Conservation (phyloP, 2,888 invertebrate genomes). For the Incurvaria masculella region DNA sequence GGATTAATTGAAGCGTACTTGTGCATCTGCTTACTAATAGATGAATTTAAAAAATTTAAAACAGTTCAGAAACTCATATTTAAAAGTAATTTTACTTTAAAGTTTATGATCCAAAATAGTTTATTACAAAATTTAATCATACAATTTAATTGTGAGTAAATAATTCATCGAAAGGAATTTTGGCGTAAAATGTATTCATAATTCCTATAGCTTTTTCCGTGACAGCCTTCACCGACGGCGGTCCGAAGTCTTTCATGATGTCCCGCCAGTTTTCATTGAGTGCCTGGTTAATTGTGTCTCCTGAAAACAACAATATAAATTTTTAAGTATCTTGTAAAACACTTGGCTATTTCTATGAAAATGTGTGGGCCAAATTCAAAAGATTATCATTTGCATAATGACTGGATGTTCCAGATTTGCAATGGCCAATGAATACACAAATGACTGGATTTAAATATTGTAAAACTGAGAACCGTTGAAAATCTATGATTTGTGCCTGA, state of each 20-base stretch:
- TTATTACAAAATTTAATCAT: constrained; percentile 6
- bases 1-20: no score
- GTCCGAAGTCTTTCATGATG: constrained; percentile 47
- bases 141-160: constrained; percentile 31
- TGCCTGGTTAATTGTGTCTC: constrained; percentile 44
- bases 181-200: constrained; percentile 43
- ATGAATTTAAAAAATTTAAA: no score
- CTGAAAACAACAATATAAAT: constrained; percentile 24
- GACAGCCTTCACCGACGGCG: constrained; percentile 47
- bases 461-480: constrained; percentile 7
- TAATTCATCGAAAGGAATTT: constrained; percentile 45
- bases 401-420: constrained; percentile 7
- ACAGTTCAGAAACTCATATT: not conserved
- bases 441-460: constrained; percentile 4
- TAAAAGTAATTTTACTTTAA: not conserved
- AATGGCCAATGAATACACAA: constrained; percentile 9
- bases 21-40: no score
- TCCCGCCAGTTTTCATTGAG: constrained; percentile 49
- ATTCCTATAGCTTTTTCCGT: constrained; percentile 43
- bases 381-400: not conserved
- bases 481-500: constrained; percentile 1
- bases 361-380: not conserved
- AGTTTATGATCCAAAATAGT: no score
- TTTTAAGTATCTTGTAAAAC: not conserved
- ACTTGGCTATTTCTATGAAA: not conserved